phyloP scores from a whole-genome alignment of 2,888 invertebrate genomes.

The Galerucella nymphaeae region DNA sequence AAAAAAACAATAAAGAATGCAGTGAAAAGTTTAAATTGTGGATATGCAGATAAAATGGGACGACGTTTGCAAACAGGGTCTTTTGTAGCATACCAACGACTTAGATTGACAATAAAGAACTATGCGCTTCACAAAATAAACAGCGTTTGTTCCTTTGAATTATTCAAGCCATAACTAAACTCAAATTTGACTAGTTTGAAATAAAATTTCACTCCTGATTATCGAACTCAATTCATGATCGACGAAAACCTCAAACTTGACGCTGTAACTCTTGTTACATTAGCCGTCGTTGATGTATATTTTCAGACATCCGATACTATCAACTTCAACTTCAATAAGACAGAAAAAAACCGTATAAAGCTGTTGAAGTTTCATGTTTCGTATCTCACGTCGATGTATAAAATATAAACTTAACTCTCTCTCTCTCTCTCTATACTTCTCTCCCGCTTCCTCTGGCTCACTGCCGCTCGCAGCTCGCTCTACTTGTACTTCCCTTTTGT shows the following conservation, averaged over 20 bases:
- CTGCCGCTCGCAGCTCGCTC: too few species aligned
- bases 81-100: background rate
- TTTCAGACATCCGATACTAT: background rate
- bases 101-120: slow-evolving; percentile 8
- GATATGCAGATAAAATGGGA: slow-evolving; percentile 6
- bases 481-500: too few species aligned
- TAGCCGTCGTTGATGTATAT: background rate
- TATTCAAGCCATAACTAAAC: slow-evolving; percentile 2
- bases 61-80: background rate
- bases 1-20: too few species aligned
- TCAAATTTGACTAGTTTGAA: too few species aligned
- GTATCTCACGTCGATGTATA: background rate
- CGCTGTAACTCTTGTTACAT: background rate
- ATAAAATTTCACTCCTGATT: too few species aligned
- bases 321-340: background rate
- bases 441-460: too few species aligned
- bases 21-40: slow-evolving; percentile 9
- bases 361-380: background rate
- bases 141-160: slow-evolving; percentile 1
- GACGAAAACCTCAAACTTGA: background rate
- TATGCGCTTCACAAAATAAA: slow-evolving; percentile 13
- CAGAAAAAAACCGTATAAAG: background rate
- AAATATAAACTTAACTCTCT: too few species aligned
- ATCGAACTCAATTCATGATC: background rate
- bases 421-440: too few species aligned